These are phyloP conservation scores for Leptinotarsa peninsularis DNA, from an alignment of 2,888 invertebrate genomes.

Conservation along the genomic window DNA sequence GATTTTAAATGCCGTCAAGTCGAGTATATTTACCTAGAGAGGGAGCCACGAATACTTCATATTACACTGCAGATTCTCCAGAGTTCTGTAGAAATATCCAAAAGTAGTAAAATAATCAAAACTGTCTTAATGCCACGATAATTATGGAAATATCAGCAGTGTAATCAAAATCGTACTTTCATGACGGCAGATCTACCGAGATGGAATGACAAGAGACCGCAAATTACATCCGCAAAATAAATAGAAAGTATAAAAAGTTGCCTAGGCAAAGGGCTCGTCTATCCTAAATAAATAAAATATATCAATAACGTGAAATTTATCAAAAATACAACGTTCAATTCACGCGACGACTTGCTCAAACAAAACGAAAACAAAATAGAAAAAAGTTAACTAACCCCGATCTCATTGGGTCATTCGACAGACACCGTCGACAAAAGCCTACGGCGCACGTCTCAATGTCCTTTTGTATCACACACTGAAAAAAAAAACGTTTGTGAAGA, in stretches of 20 bases:
- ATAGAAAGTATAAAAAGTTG: conserved; percentile 43
- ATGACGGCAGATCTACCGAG: background rate
- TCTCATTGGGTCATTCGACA: background rate
- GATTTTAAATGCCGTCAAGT: conserved; percentile 1
- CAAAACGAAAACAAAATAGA: conserved; percentile 52
- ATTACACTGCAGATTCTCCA: background rate
- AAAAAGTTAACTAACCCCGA: background rate
- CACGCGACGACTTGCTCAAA: conserved; percentile 37
- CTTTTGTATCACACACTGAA: conserved; percentile 60
- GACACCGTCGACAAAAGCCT: conserved; percentile 4
- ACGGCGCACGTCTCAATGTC: conserved; percentile 21
- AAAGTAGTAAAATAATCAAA: too few relatives aligned
- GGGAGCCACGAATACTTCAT: background rate
- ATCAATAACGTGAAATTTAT: conserved; percentile 59
- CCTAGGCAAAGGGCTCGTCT: conserved; percentile 40
- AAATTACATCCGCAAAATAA: conserved; percentile 21
- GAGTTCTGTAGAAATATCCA: too few relatives aligned
- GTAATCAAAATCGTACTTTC: background rate
- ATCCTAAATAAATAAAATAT: conserved; percentile 60
- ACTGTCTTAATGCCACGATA: too few relatives aligned
- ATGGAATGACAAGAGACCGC: background rate
- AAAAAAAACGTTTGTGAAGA: conserved; percentile 49
- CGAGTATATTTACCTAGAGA: background rate
- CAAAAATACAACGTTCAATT: conserved; percentile 62
- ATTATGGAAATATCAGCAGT: background rate